Conservation (phyloP, 2,797 vertebrate species). For the Sebastes kiyomatsui region DNA sequence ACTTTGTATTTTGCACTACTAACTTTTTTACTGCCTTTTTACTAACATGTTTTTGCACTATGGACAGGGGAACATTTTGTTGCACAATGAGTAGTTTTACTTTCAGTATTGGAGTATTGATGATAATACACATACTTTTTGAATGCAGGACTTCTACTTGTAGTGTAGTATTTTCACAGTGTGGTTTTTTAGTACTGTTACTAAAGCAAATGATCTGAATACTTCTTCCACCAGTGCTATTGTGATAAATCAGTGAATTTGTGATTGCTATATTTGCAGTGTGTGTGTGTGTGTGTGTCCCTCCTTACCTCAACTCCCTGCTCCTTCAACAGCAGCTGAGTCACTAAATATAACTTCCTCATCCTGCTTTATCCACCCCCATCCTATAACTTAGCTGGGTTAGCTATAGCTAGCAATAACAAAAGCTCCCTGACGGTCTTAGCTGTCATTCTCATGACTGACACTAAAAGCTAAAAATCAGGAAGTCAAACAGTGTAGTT, state of each 20-base stretch:
- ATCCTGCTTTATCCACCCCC: slow-evolving; percentile 34
- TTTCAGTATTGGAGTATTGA: neutral
- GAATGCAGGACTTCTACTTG: neutral
- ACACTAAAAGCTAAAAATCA: neutral
- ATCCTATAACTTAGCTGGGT: neutral
- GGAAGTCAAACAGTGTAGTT: neutral
- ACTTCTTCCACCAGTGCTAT: neutral
- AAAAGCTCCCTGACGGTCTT: neutral
- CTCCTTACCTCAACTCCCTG: slow-evolving; percentile 5
- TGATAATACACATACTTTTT: neutral
- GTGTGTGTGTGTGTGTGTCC: neutral
- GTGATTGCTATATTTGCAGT: neutral
- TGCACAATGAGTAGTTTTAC: neutral
- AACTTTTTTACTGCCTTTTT: no score
- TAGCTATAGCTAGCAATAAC: neutral
- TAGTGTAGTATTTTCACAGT: neutral
- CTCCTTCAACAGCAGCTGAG: slow-evolving; percentile 68
- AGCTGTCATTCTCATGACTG: neutral
- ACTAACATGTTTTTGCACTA: no score
- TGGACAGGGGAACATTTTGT: neutral
- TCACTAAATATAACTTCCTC: slow-evolving; percentile 72
- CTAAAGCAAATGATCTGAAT: neutral
- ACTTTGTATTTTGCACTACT: no score
- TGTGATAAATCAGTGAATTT: neutral
- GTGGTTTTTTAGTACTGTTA: neutral